Evolutionary conservation across 1,140 invertebrate species (phyloP), one percentile per base, ranked within the genome.

Genomic region (Euura lappo): DNA sequence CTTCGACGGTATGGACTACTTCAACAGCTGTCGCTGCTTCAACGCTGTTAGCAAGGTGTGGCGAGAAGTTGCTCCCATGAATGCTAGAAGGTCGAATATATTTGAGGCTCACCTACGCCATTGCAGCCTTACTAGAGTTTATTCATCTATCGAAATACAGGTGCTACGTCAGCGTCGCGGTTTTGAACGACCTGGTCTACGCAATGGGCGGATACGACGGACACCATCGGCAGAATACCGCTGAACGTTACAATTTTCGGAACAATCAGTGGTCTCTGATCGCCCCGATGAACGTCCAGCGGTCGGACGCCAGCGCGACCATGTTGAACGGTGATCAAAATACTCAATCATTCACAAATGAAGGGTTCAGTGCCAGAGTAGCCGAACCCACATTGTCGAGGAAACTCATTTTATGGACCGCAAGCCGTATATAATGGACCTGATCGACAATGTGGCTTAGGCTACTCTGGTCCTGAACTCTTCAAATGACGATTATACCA

Each of bases 151-250:
- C 8, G 13, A 4, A 60, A 60, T 60, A 43, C 69, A 89, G 90
- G 69, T 92, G 91, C 78, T 93, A 93, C 78, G 91, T 94, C 1
- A 93, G 92, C 74, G 91, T 92, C 0, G 90, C 91, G 1, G 88
- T 92, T 0, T 77, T 94, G 0, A 90, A 94, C 7, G 91, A 93
- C 73, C 79, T 89, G 1, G 90, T 94, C 71, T 94, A 94, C 80
- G 93, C 93, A 1, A 93, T 94, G 89, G 93, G 94, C 45, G 94
- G 94, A 4, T 95, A 91, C 80, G 93, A 95, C 83, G 94, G 94
- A 4, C 90, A 92, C 75, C 88, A 91, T 79, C 88, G 93, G 10
- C 90, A 94, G 76, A 93, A 93, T 76, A 92, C 91, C 0, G 94
- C 91, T n/a, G 94, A 96, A 82, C 88, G 90, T 69, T 95, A 94